Evolutionary conservation across 2,113 vertebrate species (phyloP), one percentile per base, ranked within the genome.

Genomic region (Cercocebus atys): DNA sequence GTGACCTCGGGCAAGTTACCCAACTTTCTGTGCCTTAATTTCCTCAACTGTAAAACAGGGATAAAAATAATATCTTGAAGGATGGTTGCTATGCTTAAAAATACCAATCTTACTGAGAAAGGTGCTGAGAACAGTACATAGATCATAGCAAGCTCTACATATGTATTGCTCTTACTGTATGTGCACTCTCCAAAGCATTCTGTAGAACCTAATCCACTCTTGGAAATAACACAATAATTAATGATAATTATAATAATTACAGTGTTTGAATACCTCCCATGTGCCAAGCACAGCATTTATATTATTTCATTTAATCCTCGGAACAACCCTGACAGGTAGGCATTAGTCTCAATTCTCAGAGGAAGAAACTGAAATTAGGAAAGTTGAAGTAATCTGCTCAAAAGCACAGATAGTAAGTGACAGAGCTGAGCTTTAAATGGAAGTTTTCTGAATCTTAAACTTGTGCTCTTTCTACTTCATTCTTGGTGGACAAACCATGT

Each of bases 291-390:
- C 61, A 97, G 25, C 14, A 57, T 95, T 90, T 93, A 73, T 25
- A 47, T 88, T 45, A 13, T 90, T 35, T 93, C 75, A 72, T 88
- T 95, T 93, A 72, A 85, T 84, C 55, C 55, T 96, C 45, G 27
- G 45, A 80, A 88, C 18, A 84, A 50, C 35, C 80, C 47, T 64
- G 30, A 45, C 18, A 93, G 17, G 20, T 38, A 88, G 59, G 50
- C 59, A 91, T 70, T 82, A 83, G 75, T 88, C 20, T 85, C 52
- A 59, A 2, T 94, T 82, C 83, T 35, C 40, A 83, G 55, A 50
- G 38, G 70, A 59, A 14, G 43, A 95, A 88, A 92, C 2, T n/a
- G 70, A 97, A 68, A 57, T 93, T 87, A 38, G 94, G 90, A 93
- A n/a, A 30, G 8, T 27, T 95, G 70, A 97, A 96, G 43, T 79